Evolutionary conservation across 2,888 invertebrate species (phyloP).

Genomic region (Meiosimyza decipiens): DNA sequence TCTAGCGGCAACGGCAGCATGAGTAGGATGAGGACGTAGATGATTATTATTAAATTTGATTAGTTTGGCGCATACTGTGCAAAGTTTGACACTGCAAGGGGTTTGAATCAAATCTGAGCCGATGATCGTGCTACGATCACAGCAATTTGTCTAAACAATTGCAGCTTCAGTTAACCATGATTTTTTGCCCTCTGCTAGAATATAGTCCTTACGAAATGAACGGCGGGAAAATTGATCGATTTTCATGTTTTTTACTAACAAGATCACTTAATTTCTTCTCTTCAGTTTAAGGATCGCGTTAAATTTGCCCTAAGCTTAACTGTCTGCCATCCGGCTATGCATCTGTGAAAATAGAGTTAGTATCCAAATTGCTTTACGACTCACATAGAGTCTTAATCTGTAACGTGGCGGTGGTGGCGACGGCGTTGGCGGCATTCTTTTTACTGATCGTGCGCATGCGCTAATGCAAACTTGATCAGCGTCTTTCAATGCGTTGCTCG

Average conservation of each 20-base stretch:
- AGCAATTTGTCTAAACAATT: conserved; percentile 32
- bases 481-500: conserved; percentile 37
- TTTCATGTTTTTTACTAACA: conserved; percentile 25
- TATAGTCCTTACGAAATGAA: conserved; percentile 5
- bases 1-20: neutral
- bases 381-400: too few species aligned
- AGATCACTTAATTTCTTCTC: conserved; percentile 6
- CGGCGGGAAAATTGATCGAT: conserved; percentile 22
- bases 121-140: neutral
- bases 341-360: too few species aligned
- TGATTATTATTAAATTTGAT: conserved; percentile 29
- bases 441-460: conserved; percentile 7
- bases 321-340: too few species aligned
- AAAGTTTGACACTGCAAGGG: conserved; percentile 15
- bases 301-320: too few species aligned
- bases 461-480: neutral
- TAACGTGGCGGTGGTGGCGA: too few species aligned
- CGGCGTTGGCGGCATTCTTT: neutral
- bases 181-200: neutral
- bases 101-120: neutral
- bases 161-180: conserved; percentile 4
- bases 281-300: too few species aligned
- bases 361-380: too few species aligned
- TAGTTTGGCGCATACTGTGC: conserved; percentile 23
- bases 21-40: neutral